Evolutionary conservation across 2,113 vertebrate species (phyloP).

Genomic region (mouse (Mus musculus)): GRCm39 chr13:73242001-73242500

Average conservation of each 20-base stretch:
- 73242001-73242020: background rate
- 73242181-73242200: background rate
- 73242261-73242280: background rate
- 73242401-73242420: background rate
- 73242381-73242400: background rate
- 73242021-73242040: background rate
- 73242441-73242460: too few species aligned
- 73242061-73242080: background rate
- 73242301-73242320: background rate
- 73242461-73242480: background rate
- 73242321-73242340: background rate
- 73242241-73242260: background rate
- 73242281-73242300: background rate
- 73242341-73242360: background rate
- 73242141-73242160: background rate
- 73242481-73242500: background rate
- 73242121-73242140: background rate
- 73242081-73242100: background rate
- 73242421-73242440: background rate
- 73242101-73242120: background rate
- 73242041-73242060: background rate
- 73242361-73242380: too few species aligned
- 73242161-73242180: background rate
- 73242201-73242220: background rate
- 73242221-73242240: background rate